Conservation (phyloP, 2,113 vertebrate genomes). For the Lampris megalopsis region DNA sequence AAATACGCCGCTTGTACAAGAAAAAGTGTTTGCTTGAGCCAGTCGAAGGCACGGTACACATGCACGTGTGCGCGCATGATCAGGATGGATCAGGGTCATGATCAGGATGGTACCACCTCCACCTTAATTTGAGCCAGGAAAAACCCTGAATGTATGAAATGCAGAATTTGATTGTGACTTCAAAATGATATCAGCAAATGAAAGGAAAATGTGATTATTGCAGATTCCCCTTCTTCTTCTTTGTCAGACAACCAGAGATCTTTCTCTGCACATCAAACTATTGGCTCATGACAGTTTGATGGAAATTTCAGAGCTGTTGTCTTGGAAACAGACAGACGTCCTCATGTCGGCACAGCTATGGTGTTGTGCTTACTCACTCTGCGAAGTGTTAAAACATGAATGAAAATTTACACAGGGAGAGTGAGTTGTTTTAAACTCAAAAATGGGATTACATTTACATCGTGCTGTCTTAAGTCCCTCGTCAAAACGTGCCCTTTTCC, state of each 20-base stretch:
- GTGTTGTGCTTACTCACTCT: conserved; percentile 4
- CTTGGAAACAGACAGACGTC: conserved; percentile 25
- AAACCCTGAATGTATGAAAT: neutral
- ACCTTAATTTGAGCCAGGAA: too few relatives aligned
- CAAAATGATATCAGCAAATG: neutral
- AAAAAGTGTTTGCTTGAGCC: too few relatives aligned
- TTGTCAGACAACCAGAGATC: neutral
- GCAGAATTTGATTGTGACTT: neutral
- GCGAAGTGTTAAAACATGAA: neutral
- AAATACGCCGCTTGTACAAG: too few relatives aligned
- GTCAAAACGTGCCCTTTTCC: neutral
- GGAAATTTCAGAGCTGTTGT: conserved; percentile 15
- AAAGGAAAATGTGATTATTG: neutral
- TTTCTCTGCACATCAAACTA: neutral
- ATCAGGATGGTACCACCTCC: too few relatives aligned
- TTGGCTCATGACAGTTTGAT: neutral
- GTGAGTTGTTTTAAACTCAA: neutral
- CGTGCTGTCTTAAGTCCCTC: neutral
- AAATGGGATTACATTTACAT: conserved; percentile 2
- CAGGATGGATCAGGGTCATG: too few relatives aligned
- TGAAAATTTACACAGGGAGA: neutral
- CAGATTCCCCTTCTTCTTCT: too few relatives aligned
- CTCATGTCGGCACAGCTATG: neutral
- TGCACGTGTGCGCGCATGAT: too few relatives aligned
- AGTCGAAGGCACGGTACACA: too few relatives aligned